Base-by-base conservation (phyloP, 2,888 invertebrate genomes). In the Therioaphis trifolii region DNA sequence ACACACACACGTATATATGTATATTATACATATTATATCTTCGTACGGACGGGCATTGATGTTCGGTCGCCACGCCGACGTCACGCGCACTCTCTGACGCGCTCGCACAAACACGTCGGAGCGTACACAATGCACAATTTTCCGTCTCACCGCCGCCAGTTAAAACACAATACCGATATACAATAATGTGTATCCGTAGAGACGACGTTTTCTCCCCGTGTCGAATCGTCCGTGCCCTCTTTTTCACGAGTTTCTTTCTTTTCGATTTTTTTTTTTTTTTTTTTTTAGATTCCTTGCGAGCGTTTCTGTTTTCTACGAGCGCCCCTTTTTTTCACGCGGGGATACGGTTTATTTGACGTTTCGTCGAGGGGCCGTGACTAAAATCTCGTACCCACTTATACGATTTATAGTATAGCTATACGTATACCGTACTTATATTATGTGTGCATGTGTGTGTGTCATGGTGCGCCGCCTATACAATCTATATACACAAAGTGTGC, bases 361-460 rank as follows among this genome's bases (percentile, higher is more conserved):
- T 63, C 29, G 29, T 77, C 63, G 76, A 77, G 76, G 76, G 76
- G 46, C 76, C 46, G 63, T 77, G 76, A 77, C 76, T 77, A 77
- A 77, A 49, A 46, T 7, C n/a, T 14, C 7, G 21, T 24, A 15
- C 7, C 2, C 15, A 27, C 9, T 21, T 58, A 24, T 58, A 58
- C 4, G n/a, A n/a, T 58, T n/a, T 21, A 21, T n/a, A n/a, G n/a
- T n/a, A n/a, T n/a, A n/a, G n/a, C n/a, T n/a, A n/a, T 24, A 24
- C 21, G 52, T 52, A 4, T 35, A 35, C 52, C 52, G 21, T 58
- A 55, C 2, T n/a, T 0, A 58, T 18, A 52, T 18, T 9, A 55
- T 55, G 7, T 18, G 15, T 49, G n/a, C 35, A 9, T 14, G 58
- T 14, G 4, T 21, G 58, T 35, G 35, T 35, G 35, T 35, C 7